A percentile compares a stretch with the other conserved stretches of the same genome.
Conservation (phyloP, 92 coral and sea anemone genomes). For the Paragorgia papillata region DNA sequence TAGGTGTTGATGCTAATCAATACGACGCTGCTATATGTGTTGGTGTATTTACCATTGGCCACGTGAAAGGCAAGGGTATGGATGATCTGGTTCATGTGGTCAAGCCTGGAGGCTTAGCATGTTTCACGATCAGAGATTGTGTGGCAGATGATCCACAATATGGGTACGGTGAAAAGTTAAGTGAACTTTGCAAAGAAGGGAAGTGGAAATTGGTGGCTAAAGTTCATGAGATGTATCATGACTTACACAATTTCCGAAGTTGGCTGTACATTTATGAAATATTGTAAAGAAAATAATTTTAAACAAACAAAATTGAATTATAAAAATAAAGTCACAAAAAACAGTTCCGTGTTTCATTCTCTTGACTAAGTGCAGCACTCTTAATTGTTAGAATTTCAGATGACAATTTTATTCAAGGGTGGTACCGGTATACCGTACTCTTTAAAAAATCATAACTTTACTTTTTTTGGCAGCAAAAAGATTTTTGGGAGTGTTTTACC, state of each 20-base stretch:
- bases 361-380: too few species aligned
- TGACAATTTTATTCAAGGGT: too few species aligned
- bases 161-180: slow-evolving; percentile 77
- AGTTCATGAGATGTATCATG: slow-evolving; percentile 69
- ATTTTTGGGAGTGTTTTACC: too few species aligned
- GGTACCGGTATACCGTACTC: too few species aligned
- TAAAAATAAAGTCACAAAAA: too few species aligned
- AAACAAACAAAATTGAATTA: background rate
- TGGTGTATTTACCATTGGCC: slow-evolving; percentile 78
- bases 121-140: slow-evolving; percentile 86
- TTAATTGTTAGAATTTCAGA: too few species aligned
- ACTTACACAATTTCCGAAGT: slow-evolving; percentile 59
- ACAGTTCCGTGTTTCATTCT: too few species aligned
- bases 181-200: slow-evolving; percentile 58
- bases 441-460: too few species aligned
- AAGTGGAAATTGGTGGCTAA: slow-evolving; percentile 76
- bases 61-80: slow-evolving; percentile 88
- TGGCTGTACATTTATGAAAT: slow-evolving; percentile 76
- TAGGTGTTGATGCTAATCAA: slow-evolving; percentile 53
- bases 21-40: slow-evolving; percentile 83
- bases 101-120: slow-evolving; percentile 78
- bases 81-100: slow-evolving; percentile 95
- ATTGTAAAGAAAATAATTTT: slow-evolving; percentile 21
- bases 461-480: too few species aligned
- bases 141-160: slow-evolving; percentile 69